Evolutionary conservation across 92 coral and sea anemone genomes (phyloP), one percentile per base, ranked within the genome.

Genomic region (Porites lobata): DNA sequence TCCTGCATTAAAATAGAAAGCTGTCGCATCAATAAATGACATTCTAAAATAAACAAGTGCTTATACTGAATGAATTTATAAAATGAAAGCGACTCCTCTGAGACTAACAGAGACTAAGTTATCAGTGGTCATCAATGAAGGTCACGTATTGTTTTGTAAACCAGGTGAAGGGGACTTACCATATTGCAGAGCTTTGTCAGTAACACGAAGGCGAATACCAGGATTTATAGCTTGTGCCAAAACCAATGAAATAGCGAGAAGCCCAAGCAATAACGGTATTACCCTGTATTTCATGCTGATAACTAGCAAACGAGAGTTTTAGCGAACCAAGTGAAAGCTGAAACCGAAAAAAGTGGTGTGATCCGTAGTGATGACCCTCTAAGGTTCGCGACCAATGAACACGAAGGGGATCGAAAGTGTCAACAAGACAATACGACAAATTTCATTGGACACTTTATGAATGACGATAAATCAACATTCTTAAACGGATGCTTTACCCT

Each of bases 111-210:
- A 14, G 12, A 56, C 10, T 14, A 14, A 9, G 15, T 72, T 67
- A 8, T 38, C 14, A 67, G 47, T 21, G 43, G 47, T 38, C 47
- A 38, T 38, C 7, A 38, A 29, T 29, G 38, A 29, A 38, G 47
- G 84, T 64, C 29, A 18, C 12, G 12, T 22, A 19, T 72, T 18
- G 12, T 50, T 61, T 43, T 38, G 32, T 12, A 71, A 32, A 32
- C 32, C 17, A 58, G 7, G 38, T 43, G 13, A 14, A 8, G 5
- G 19, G 19, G 22, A 78, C 99, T 90, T 71, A 96, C 99, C 96
- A 61, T 94, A 89, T 15, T 84, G 80, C 26, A 96, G 90, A 59
- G 95, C 99, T 43, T 93, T 95, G 87, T 94, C 94, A n/a, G 96
- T 96, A 7, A 96, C 7, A 9, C 99, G 93, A 58, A 96, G 61